Evolutionary conservation across 2,797 vertebrate species (phyloP), one percentile per base, ranked within the genome.

Genomic region (Labroides dimidiatus): DNA sequence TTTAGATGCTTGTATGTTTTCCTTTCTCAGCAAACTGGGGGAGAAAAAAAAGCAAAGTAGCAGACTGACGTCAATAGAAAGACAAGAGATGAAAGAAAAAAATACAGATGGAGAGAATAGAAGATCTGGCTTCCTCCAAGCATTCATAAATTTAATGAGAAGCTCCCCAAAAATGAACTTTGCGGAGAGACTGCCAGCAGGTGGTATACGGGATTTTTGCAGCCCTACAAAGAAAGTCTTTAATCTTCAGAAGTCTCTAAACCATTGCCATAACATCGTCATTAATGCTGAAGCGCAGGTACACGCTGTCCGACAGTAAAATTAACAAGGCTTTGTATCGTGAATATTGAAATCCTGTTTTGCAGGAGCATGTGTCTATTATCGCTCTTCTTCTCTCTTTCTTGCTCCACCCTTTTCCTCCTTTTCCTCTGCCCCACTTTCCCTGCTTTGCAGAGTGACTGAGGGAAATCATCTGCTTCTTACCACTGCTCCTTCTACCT

Each of bases 401-500:
- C 23, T 51, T 37, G n/a, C n/a, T 57, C 39, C 37, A 52, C 23
- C 50, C 52, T 39, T 11, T 6, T n/a, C 49, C 44, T 55, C 51
- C 54, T 75, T 73, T 33, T 42, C 50, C 70, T n/a, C 47, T 71
- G 57, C 76, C 76, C 65, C 71, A 68, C 37, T 77, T 77, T 59
- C 50, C 62, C 64, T 84, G 60, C 71, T 81, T 70, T 85, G 58
- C 84, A 77, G 78, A 88, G 78, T 76, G 85, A 64, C 62, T 58
- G 19, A 80, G 86, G 92, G 81, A 91, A 94, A 92, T 93, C 90
- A 91, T 82, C 87, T 90, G 77, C 90, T 57, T 82, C 77, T 54
- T 78, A 81, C 84, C 65, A 81, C 75, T 44, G 82, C 81, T 82
- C 64, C 87, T 81, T 88, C 62, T 78, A 47, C 27, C 81, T 76